Conservation (phyloP, 2,888 invertebrate species). For the Andrena hattorfiana region DNA sequence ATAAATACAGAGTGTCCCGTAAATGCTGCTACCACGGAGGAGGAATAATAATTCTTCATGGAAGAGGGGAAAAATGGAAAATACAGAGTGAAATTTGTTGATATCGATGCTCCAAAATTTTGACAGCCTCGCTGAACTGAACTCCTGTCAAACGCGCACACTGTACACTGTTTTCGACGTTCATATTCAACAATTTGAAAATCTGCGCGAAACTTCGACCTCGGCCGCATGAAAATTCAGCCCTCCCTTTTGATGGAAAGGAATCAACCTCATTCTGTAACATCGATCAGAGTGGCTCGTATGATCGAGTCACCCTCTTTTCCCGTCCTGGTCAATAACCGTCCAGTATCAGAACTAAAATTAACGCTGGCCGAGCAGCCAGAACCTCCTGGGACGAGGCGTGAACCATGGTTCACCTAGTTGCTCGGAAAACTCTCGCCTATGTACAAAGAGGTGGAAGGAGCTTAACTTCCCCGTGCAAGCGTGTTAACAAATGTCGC, state of each 20-base stretch:
- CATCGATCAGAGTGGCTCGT: constrained; percentile 27
- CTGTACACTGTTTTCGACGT: too few relatives aligned
- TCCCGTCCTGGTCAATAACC: constrained; percentile 39
- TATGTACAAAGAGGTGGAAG: constrained; percentile 33
- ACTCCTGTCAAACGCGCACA: too few relatives aligned
- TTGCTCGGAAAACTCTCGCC: constrained; percentile 32
- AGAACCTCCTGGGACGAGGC: constrained; percentile 22
- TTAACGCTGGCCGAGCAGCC: constrained; percentile 43
- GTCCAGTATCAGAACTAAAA: constrained; percentile 57
- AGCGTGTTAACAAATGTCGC: constrained; percentile 33
- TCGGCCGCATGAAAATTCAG: too few relatives aligned
- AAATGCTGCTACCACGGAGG: not conserved
- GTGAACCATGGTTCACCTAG: constrained; percentile 48
- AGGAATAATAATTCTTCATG: not conserved
- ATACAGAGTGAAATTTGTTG: too few relatives aligned
- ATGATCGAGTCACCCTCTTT: constrained; percentile 18
- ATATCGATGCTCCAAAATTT: too few relatives aligned
- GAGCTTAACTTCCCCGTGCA: constrained; percentile 9
- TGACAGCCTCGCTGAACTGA: too few relatives aligned
- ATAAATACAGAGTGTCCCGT: not conserved
- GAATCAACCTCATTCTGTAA: constrained; percentile 19
- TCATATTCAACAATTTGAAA: too few relatives aligned
- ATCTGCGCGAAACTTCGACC: too few relatives aligned
- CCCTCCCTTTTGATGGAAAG: not conserved
- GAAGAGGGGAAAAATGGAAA: not conserved